Conservation (phyloP, 1,140 invertebrate species). For the Cotesia glomerata region DNA sequence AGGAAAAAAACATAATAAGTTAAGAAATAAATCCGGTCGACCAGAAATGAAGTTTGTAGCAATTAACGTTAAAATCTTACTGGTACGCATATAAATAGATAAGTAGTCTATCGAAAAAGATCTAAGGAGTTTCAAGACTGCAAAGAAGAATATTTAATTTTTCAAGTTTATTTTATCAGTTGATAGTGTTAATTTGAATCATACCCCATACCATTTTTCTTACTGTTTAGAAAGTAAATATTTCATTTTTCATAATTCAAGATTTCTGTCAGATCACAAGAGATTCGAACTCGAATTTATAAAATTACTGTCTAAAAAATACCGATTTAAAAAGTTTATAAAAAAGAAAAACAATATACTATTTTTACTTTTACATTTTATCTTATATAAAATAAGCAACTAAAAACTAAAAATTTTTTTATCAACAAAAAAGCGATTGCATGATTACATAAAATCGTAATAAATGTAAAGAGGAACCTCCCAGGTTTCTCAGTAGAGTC, state of each 20-base stretch:
- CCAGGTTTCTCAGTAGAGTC: too few relatives aligned
- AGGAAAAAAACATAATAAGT: slow-evolving; percentile 4
- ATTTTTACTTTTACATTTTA: too few relatives aligned
- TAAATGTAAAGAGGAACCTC: too few relatives aligned
- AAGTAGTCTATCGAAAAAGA: slow-evolving; percentile 53
- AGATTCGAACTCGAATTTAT: slow-evolving; percentile 16
- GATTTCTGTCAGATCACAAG: not conserved
- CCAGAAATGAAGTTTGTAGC: slow-evolving; percentile 50
- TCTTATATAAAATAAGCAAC: too few relatives aligned
- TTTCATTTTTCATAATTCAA: slow-evolving; percentile 4
- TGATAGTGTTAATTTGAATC: not conserved
- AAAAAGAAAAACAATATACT: too few relatives aligned
- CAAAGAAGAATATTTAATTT: slow-evolving; percentile 27
- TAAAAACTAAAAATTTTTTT: too few relatives aligned
- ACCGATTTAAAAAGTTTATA: not conserved
- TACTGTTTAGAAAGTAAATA: not conserved
- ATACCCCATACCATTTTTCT: not conserved
- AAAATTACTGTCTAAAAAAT: not conserved
- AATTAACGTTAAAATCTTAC: slow-evolving; percentile 58
- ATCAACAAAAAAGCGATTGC: too few relatives aligned
- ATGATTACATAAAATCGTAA: too few relatives aligned
- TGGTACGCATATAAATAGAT: slow-evolving; percentile 48
- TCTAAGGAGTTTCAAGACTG: slow-evolving; percentile 46
- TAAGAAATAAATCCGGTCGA: slow-evolving; percentile 38
- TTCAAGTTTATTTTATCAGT: not conserved